A percentile compares a stretch with the other conserved stretches of the same genome.
Conservation (phyloP, 1,140 invertebrate species). For the Sarcophaga peregrina region DNA sequence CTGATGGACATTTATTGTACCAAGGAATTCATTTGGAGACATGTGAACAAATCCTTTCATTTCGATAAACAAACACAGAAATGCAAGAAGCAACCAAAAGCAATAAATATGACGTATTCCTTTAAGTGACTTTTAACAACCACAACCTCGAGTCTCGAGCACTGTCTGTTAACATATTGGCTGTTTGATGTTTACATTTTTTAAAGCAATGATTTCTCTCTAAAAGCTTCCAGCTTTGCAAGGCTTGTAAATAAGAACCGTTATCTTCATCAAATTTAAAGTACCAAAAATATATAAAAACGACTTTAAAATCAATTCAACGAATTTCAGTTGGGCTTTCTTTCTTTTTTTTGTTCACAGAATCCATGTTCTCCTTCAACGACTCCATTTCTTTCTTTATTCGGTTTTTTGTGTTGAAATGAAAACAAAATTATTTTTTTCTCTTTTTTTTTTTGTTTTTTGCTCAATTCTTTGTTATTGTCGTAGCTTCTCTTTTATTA, state of each 20-base stretch:
- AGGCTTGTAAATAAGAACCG: background rate
- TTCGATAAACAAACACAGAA: background rate
- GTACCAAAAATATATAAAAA: conserved; percentile 10
- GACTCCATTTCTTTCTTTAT: background rate
- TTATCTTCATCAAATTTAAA: conserved; percentile 29
- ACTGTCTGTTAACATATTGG: conserved; percentile 7
- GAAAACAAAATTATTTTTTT: conserved; percentile 14
- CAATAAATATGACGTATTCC: background rate
- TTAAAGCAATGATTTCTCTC: conserved; percentile 9
- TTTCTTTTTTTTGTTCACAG: background rate
- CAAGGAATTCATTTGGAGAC: too few species aligned
- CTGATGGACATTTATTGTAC: too few species aligned
- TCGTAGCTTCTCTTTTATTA: background rate
- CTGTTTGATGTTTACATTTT: background rate
- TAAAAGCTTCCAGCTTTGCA: background rate
- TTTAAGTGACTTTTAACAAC: too few species aligned
- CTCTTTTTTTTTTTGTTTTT: background rate
- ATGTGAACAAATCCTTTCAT: too few species aligned
- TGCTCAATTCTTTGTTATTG: background rate
- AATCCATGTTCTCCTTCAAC: background rate
- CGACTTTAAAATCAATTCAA: conserved; percentile 35
- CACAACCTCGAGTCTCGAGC: background rate
- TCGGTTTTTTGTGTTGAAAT: background rate
- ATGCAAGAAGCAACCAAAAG: background rate
- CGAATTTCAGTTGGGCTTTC: background rate